Conservation (phyloP, 2,113 vertebrate genomes). For the Zosterops borbonicus region DNA sequence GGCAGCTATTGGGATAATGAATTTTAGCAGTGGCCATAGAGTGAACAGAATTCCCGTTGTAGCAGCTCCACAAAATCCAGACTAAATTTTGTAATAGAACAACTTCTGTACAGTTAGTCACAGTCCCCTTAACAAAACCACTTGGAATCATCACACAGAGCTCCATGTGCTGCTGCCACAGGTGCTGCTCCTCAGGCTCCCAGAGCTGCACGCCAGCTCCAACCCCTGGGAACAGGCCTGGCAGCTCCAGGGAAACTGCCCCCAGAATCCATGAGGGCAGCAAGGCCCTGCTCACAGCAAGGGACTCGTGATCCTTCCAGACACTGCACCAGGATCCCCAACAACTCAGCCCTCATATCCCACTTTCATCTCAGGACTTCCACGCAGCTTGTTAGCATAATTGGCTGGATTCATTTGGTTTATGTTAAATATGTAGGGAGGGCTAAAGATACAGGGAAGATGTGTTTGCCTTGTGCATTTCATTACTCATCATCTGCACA, state of each 20-base stretch:
- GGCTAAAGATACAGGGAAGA: not conserved
- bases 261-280: accelerated
- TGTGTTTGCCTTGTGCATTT: not conserved
- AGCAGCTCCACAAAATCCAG: not conserved
- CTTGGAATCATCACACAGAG: not conserved
- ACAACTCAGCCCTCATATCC: not conserved
- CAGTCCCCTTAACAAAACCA: not conserved
- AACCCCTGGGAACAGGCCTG: not conserved
- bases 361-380: not conserved
- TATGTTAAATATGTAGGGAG: not conserved
- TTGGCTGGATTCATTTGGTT: not conserved
- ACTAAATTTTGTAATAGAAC: not conserved
- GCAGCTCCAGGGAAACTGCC: not conserved
- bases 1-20: not conserved
- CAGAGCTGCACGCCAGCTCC: not conserved
- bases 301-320: accelerated
- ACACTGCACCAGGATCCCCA: not conserved
- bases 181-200: not conserved
- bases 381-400: not conserved
- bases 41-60: not conserved
- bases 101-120: not conserved
- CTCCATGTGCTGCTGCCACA: accelerated
- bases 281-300: not conserved
- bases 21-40: not conserved
- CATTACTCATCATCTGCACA: not conserved